Evolutionary conservation across 2,888 invertebrate species (phyloP).

Genomic region (Ophion obscuratus): DNA sequence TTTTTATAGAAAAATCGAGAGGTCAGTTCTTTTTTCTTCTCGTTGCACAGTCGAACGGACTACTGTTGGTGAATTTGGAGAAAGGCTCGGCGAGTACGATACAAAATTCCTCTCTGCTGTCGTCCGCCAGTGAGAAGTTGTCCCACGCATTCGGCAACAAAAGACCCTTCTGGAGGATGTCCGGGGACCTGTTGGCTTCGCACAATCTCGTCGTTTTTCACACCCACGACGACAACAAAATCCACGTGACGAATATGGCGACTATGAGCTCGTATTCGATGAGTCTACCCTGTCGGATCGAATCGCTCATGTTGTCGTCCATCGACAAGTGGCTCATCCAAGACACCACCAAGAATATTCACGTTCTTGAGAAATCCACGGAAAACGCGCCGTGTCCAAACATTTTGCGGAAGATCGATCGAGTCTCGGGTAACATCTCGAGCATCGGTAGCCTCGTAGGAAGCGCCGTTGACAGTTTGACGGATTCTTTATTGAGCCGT

Average conservation of each 20-base stretch:
- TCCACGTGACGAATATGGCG: slow-evolving; percentile 81
- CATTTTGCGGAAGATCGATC: slow-evolving; percentile 75
- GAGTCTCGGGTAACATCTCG: slow-evolving; percentile 54
- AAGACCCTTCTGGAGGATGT: slow-evolving; percentile 74
- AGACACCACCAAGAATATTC: slow-evolving; percentile 74
- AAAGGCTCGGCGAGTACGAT: slow-evolving; percentile 74
- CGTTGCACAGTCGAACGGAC: slow-evolving; percentile 76
- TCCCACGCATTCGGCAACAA: slow-evolving; percentile 73
- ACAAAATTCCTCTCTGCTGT: slow-evolving; percentile 76
- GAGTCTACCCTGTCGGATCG: slow-evolving; percentile 80
- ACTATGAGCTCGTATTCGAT: slow-evolving; percentile 77
- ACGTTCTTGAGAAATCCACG: slow-evolving; percentile 74
- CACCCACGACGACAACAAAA: slow-evolving; percentile 74
- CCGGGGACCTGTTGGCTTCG: slow-evolving; percentile 72
- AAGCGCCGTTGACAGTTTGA: slow-evolving; percentile 68
- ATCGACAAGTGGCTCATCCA: slow-evolving; percentile 82
- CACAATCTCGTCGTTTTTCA: slow-evolving; percentile 76
- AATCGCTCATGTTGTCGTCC: slow-evolving; percentile 77
- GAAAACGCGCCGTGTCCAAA: slow-evolving; percentile 78
- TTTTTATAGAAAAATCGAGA: not conserved
- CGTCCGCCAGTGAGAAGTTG: slow-evolving; percentile 77
- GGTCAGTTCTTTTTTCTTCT: not conserved
- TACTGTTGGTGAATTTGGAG: slow-evolving; percentile 78
- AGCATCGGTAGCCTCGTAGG: slow-evolving; percentile 71
- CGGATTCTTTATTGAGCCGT: slow-evolving; percentile 77